phyloP scores from a whole-genome alignment of 2,113 vertebrate species.

The Macrotus californicus region DNA sequence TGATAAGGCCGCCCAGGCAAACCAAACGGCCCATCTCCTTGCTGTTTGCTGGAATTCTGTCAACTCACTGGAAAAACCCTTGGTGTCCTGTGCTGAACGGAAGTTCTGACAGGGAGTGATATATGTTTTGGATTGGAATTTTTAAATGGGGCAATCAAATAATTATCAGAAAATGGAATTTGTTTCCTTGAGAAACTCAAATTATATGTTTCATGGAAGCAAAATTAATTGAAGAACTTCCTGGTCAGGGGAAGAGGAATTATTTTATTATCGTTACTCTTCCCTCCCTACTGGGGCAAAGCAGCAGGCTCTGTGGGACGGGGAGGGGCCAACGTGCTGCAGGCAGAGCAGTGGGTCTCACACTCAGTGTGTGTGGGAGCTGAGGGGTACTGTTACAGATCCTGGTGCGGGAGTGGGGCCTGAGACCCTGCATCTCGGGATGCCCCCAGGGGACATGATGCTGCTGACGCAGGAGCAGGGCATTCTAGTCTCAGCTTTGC shows the following conservation, averaged over 20 bases:
- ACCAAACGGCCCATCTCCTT: not conserved
- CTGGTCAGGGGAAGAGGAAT: not conserved
- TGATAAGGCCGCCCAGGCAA: not conserved
- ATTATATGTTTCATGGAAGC: not conserved
- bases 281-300: not conserved
- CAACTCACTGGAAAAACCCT: not conserved
- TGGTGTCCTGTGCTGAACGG: not conserved
- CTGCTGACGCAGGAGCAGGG: not conserved
- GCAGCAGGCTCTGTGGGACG: not conserved
- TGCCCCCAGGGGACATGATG: rapidly evolving
- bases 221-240: slow-evolving; percentile 3
- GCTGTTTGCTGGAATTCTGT: not conserved
- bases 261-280: not conserved
- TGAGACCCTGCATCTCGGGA: not conserved
- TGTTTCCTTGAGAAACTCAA: not conserved
- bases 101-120: not conserved
- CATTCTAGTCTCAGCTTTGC: not conserved
- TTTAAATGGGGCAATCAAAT: not conserved
- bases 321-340: rapidly evolving
- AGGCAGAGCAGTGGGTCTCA: not conserved
- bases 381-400: not conserved
- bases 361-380: not conserved
- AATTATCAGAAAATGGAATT: not conserved
- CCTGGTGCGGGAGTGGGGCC: not conserved
- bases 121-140: not conserved